A percentile compares a stretch with the other conserved stretches of the same genome.
Evolutionary conservation across 2,797 vertebrate genomes (phyloP).

Genomic region (Characodon lateralis): DNA sequence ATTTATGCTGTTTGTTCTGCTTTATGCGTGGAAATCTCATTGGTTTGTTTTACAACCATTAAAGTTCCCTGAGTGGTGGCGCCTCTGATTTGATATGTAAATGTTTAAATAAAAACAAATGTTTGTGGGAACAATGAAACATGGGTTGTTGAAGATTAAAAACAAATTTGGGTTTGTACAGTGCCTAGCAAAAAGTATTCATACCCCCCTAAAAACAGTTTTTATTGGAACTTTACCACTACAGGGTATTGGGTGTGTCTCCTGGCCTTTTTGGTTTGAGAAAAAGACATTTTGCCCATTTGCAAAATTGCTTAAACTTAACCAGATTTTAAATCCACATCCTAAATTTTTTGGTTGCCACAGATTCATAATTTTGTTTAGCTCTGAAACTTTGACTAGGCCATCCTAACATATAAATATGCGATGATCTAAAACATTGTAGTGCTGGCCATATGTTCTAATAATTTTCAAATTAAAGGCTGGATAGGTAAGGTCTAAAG

Average conservation of each 20-base stretch:
- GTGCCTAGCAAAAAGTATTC: neutral
- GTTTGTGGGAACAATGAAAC: neutral
- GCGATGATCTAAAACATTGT: neutral
- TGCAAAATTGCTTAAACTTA: too few relatives aligned
- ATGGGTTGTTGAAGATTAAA: neutral
- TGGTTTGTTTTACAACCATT: neutral
- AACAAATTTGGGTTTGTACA: neutral
- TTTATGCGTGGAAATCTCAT: neutral
- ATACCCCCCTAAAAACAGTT: neutral
- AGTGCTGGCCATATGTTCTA: too few relatives aligned
- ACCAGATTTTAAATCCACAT: too few relatives aligned
- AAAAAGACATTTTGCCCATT: too few relatives aligned
- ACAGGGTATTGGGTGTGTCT: neutral
- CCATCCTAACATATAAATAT: neutral
- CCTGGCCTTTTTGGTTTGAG: too few relatives aligned
- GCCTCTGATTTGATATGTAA: slow-evolving; percentile 5
- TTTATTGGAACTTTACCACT: neutral
- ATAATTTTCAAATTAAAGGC: neutral
- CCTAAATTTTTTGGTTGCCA: too few relatives aligned
- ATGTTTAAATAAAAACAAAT: neutral
- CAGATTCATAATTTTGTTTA: neutral
- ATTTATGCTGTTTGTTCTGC: neutral
- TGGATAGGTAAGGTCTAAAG: neutral
- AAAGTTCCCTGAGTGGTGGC: slow-evolving; percentile 1
- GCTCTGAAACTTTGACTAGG: neutral